Evolutionary conservation across 2,888 invertebrate species (phyloP).

Genomic region (Homarus gammarus): DNA sequence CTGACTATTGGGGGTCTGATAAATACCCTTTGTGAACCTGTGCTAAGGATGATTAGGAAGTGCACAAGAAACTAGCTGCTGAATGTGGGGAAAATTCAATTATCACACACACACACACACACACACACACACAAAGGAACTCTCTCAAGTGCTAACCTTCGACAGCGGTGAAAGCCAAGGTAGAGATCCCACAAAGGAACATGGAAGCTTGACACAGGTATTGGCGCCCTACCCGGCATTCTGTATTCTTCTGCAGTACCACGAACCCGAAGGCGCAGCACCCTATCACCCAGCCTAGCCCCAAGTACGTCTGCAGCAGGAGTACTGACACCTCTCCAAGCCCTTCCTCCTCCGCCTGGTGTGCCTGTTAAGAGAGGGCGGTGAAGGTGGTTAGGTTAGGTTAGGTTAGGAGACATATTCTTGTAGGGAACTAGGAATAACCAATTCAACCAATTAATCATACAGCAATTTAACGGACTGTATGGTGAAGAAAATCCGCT

Average conservation of each 20-base stretch:
- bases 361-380: constrained; percentile 64
- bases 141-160: constrained; percentile 82
- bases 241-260: constrained; percentile 89
- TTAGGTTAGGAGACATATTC: too few species aligned
- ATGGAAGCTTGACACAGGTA: constrained; percentile 90
- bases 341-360: constrained; percentile 86
- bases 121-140: too few species aligned
- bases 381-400: too few species aligned
- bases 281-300: constrained; percentile 90
- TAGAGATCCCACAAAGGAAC: constrained; percentile 88
- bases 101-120: too few species aligned
- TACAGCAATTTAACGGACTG: too few species aligned
- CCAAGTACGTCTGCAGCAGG: constrained; percentile 87
- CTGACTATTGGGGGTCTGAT: too few species aligned
- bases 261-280: constrained; percentile 89
- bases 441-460: too few species aligned
- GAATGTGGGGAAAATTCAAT: too few species aligned
- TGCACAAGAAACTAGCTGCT: not conserved
- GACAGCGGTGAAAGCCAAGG: constrained; percentile 88
- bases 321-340: constrained; percentile 83
- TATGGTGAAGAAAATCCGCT: too few species aligned
- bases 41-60: not conserved
- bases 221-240: constrained; percentile 91
- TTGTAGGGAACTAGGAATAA: too few species aligned
- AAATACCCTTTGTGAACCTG: not conserved